Conservation (phyloP, 1,140 invertebrate genomes). For the Tachypleus tridentatus region DNA sequence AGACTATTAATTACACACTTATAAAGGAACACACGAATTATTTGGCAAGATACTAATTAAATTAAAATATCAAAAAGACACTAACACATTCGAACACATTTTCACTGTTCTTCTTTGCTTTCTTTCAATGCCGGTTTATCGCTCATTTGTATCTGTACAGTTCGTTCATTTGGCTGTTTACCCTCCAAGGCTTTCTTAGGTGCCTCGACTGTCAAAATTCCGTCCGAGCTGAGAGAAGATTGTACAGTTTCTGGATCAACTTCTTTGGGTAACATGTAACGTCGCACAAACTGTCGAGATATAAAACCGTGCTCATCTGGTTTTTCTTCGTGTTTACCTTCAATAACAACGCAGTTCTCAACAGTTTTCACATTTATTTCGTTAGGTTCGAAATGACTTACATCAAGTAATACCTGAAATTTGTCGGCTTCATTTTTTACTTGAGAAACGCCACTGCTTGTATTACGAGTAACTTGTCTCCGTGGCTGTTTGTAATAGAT, state of each 20-base stretch:
- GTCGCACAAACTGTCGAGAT: slow-evolving; percentile 58
- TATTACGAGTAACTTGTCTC: background rate
- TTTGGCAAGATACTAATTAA: no score
- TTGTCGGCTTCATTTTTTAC: slow-evolving; percentile 23
- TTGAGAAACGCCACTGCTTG: slow-evolving; percentile 8
- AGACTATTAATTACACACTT: no score
- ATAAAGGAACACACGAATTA: no score
- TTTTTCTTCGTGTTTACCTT: slow-evolving; percentile 30
- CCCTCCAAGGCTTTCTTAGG: slow-evolving; percentile 35
- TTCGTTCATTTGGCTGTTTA: slow-evolving; percentile 19
- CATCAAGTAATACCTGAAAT: slow-evolving; percentile 30
- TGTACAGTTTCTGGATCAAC: slow-evolving; percentile 48
- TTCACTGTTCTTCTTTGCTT: no score
- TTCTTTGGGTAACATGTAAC: slow-evolving; percentile 47
- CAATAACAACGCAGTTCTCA: slow-evolving; percentile 30
- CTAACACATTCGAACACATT: no score
- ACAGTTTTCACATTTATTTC: slow-evolving; percentile 31
- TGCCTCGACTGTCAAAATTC: slow-evolving; percentile 55
- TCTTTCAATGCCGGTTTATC: no score
- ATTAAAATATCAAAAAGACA: no score
- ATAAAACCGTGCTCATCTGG: slow-evolving; percentile 49
- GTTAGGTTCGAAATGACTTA: slow-evolving; percentile 31
- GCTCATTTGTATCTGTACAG: slow-evolving; percentile 11
- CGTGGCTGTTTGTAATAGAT: slow-evolving; percentile 19
- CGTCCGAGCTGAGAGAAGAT: slow-evolving; percentile 59